Conservation (phyloP, 2,888 invertebrate species). For the Acronicta aceris region DNA sequence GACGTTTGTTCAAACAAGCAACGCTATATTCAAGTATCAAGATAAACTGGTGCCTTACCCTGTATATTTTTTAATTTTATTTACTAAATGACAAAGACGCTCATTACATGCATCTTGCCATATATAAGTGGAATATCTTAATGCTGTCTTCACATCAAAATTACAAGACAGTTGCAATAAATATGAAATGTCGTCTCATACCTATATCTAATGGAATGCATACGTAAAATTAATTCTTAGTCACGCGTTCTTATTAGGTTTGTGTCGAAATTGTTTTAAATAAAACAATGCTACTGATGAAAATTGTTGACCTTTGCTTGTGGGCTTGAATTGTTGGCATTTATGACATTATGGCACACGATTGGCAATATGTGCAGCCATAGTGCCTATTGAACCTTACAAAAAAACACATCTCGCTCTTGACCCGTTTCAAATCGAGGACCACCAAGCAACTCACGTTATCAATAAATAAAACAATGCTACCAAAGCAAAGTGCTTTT, state of each 20-base stretch:
- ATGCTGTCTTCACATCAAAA: constrained; percentile 44
- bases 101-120: constrained; percentile 42
- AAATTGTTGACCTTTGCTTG: background rate
- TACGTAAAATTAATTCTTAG: constrained; percentile 42
- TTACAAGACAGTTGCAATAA: constrained; percentile 44
- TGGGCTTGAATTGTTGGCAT: background rate
- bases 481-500: background rate
- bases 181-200: constrained; percentile 41
- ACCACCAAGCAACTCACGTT: background rate
- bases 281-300: background rate
- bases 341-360: no score
- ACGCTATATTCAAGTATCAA: constrained; percentile 7
- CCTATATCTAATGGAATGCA: constrained; percentile 30
- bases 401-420: no score
- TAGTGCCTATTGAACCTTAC: no score
- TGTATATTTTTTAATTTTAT: constrained; percentile 25
- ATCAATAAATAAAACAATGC: background rate
- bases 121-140: constrained; percentile 51
- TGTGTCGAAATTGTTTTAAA: constrained; percentile 8
- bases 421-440: background rate
- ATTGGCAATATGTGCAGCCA: no score
- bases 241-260: constrained; percentile 37
- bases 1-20: constrained; percentile 1
- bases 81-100: constrained; percentile 36
- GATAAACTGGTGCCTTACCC: background rate